Evolutionary conservation across 1,140 invertebrate genomes (phyloP), one percentile per base, ranked within the genome.

Genomic region (Pinna nobilis): DNA sequence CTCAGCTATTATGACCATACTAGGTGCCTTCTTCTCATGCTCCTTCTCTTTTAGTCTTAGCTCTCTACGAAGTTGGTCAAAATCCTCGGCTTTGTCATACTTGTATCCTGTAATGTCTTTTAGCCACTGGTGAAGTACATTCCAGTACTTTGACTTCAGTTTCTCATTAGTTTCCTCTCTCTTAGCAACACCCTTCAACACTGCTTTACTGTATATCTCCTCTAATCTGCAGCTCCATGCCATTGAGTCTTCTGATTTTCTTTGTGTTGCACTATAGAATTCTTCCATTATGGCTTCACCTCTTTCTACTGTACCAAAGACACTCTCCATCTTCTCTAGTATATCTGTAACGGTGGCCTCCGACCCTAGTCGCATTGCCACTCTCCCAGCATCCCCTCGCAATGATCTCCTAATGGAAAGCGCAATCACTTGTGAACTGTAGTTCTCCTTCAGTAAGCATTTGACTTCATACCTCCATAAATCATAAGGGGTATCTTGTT

Each of bases 151-250:
- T 0, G 35, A 23, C 25, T 47, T 13, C 15, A 77, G 37, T 60
- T 65, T 73, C 1, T 5, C 35, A 32, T 72, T 63, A 15, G 44
- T 39, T 11, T 51, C n/a, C 11, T 9, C 11, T 13, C 18, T 11
- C 15, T 64, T 28, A 33, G 73, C 33, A 13, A 44, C 20, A 9
- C 35, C 50, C 7, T 49, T 33, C 3, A 60, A 59, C 28, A 67
- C 13, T 32, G 66, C 64, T 37, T 47, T 76, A 18, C 35, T 50
- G 9, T 72, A 51, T 13, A 76, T 32, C 49, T 72, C 69, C 35
- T 71, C 61, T 7, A 76, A 28, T 32, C 68, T 39, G 49, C 60
- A 70, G 9, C 69, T 51, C 69, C 74, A 76, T 51, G 25, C 25
- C 1, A 60, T 39, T 4, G 51, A 47, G 23, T 51, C 33, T 41